A percentile compares a stretch with the other conserved stretches of the same genome.
Conservation (phyloP, 2,888 invertebrate genomes). For the Drosophila tanythrix region DNA sequence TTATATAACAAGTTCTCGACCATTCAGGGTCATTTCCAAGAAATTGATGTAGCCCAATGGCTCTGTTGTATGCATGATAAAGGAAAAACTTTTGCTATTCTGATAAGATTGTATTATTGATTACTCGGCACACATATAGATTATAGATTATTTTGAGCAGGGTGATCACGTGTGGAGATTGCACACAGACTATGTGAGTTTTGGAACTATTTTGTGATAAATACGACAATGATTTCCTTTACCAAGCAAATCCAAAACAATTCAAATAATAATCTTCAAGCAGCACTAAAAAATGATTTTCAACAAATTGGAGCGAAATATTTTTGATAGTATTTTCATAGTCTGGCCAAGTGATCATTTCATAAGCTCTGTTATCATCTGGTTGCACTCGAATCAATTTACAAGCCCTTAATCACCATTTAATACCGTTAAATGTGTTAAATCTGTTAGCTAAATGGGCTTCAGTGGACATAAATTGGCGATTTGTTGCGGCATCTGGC, state of each 20-base stretch:
- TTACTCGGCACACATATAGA: neutral
- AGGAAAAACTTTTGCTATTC: conserved; percentile 25
- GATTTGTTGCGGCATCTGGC: conserved; percentile 68
- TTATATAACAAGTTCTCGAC: conserved; percentile 60
- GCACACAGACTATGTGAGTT: neutral
- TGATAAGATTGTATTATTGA: conserved; percentile 6
- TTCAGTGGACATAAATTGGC: conserved; percentile 66
- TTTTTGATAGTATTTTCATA: neutral
- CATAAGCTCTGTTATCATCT: conserved; percentile 26
- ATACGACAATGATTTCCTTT: rapidly evolving
- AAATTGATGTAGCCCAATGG: conserved; percentile 5
- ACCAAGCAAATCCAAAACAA: neutral
- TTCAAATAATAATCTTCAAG: neutral
- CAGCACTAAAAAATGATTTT: neutral
- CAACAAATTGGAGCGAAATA: neutral
- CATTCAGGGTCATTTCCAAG: conserved; percentile 5
- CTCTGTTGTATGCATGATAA: neutral
- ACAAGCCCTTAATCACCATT: conserved; percentile 37
- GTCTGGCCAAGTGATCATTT: conserved; percentile 16
- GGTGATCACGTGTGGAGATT: neutral
- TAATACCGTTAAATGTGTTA: conserved; percentile 73
- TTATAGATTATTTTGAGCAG: neutral
- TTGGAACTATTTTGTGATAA: neutral
- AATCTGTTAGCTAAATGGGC: conserved; percentile 70
- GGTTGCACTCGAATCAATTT: conserved; percentile 20